phyloP scores from a whole-genome alignment of 2,113 vertebrate genomes.

The Sigmodon hispidus region DNA sequence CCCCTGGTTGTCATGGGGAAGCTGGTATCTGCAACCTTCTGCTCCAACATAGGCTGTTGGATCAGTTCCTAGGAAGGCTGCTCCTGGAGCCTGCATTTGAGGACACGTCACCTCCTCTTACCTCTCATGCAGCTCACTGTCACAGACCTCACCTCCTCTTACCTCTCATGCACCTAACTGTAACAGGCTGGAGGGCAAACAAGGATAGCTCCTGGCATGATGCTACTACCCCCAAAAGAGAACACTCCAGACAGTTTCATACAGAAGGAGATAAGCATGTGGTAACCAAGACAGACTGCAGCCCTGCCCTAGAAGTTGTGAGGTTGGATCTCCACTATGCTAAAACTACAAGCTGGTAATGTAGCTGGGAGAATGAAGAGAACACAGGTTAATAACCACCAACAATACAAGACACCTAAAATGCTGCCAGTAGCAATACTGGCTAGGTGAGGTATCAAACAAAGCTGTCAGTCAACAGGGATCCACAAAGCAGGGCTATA shows the following conservation, averaged over 20 bases:
- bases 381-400: too few species aligned
- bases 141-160: background rate
- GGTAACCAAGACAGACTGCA: background rate
- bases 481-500: background rate
- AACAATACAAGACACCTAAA: fast-evolving
- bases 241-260: background rate
- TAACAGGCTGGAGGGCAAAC: background rate
- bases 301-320: background rate
- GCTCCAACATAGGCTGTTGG: background rate
- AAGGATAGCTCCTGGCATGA: background rate
- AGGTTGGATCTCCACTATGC: background rate
- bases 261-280: background rate
- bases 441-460: background rate
- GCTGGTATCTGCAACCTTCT: background rate
- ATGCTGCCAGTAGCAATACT: background rate
- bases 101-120: background rate
- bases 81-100: background rate
- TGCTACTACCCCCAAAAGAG: background rate
- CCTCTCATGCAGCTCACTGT: too few species aligned
- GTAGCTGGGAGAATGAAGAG: background rate
- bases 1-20: background rate
- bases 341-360: background rate
- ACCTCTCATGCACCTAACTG: background rate
- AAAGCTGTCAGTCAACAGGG: background rate
- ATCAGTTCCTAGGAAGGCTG: background rate